These are phyloP conservation scores for Dipodomys spectabilis DNA, from an alignment of 2,113 vertebrate species.

Conservation along the genomic window DNA sequence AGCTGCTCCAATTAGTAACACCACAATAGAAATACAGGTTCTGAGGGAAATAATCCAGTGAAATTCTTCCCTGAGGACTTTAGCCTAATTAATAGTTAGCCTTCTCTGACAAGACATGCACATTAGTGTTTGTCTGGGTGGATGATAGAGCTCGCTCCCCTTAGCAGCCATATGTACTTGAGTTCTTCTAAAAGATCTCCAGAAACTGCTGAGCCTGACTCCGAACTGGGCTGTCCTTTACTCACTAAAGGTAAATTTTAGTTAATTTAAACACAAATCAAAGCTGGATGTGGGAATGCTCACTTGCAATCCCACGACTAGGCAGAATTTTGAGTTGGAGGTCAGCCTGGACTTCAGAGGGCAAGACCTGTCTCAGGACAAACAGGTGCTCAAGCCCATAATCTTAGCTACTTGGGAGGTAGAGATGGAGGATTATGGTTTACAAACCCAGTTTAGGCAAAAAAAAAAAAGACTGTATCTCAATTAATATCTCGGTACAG, in stretches of 20 bases:
- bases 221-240: background rate
- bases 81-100: conserved; percentile 59
- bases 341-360: too few relatives aligned
- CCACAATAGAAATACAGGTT: conserved; percentile 62
- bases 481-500: too few relatives aligned
- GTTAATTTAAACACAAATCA: conserved; percentile 17
- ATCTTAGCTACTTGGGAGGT: too few relatives aligned
- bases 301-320: too few relatives aligned
- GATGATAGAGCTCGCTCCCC: background rate
- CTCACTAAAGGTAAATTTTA: background rate
- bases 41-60: conserved; percentile 46
- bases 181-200: background rate
- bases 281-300: background rate
- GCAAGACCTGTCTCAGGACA: too few relatives aligned
- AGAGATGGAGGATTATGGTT: too few relatives aligned
- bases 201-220: background rate
- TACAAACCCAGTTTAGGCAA: too few relatives aligned
- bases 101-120: conserved; percentile 26
- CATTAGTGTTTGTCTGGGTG: background rate
- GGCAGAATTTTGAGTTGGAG: too few relatives aligned
- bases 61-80: conserved; percentile 50
- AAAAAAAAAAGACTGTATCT: too few relatives aligned
- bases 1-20: conserved; percentile 38
- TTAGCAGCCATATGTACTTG: background rate
- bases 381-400: too few relatives aligned